Base-by-base conservation (phyloP, 2,888 invertebrate species). In the Drosophila barbarae region DNA sequence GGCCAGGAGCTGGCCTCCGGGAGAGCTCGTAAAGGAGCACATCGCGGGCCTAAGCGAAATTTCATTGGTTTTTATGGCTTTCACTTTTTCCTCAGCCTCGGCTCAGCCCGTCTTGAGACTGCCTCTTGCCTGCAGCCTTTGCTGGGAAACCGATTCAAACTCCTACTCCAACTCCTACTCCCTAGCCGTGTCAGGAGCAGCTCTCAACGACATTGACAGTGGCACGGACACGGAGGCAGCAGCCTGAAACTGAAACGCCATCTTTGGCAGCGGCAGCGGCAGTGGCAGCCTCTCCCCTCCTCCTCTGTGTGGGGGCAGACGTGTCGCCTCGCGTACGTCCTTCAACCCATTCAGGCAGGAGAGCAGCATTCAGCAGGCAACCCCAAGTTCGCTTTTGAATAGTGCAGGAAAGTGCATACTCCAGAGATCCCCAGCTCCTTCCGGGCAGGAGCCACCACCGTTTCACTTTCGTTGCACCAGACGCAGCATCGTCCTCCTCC, bases 401-500 rank as follows among this genome's bases (percentile, higher is more conserved):
- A 81, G 80, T 81, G 80, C 82, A 81, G 76, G 63, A 84, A 81
- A 85, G 86, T 81, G 84, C 84, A 85, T 47, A 46, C 85, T 83
- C 80, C 77, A 69, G 68, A 73, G 65, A 47, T 53, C 59, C 55
- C 35, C 23, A 13, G 23, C 66, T 41, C 18, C 41, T 51, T 26
- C 46, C 21, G 51, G 15, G 42, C 50, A 15, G 50, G 59, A 75
- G 67, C 75, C 77, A 83, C 78, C 78, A 73, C 83, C 78, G 57
- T 79, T 78, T 78, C 85, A 78, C 85, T 82, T 84, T 78, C 78
- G 60, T 64, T 76, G 60, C 42, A 65, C 13, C 41, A 12, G 13
- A 41, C 13, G 23, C 23, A 23, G 23, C 23, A 23, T 23, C 23
- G 1, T 23, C 21, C 5, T 10, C 58, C 56, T 9, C 34, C 21